Evolutionary conservation across 1,140 invertebrate species (phyloP).

Genomic region (Ephestia elutella): DNA sequence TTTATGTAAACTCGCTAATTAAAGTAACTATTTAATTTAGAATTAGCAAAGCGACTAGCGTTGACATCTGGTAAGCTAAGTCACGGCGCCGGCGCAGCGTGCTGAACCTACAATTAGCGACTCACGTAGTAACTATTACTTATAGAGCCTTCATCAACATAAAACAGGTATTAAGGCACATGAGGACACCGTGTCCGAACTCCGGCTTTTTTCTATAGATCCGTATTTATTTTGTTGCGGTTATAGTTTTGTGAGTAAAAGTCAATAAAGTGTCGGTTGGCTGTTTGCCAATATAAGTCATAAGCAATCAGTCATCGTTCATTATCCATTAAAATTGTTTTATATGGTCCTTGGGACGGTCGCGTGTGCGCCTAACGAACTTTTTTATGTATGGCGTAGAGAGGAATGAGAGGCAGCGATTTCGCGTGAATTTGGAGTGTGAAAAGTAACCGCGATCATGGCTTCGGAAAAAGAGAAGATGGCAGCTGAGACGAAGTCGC

Average conservation of each 20-base stretch:
- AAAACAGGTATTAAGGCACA: conserved; percentile 3
- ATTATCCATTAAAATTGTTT: conserved; percentile 44
- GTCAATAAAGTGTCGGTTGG: conserved; percentile 48
- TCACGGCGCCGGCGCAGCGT: conserved; percentile 13
- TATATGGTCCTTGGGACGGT: conserved; percentile 34
- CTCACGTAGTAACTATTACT: conserved; percentile 9
- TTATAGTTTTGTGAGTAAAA: conserved; percentile 34
- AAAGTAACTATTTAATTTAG: conserved; percentile 1
- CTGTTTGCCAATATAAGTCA: conserved; percentile 53
- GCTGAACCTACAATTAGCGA: not conserved
- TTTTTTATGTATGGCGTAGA: conserved; percentile 13
- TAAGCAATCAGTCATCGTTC: conserved; percentile 41
- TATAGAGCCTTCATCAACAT: conserved; percentile 10
- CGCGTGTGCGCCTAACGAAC: conserved; percentile 29
- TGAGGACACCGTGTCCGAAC: not conserved
- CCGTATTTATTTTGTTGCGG: conserved; percentile 25
- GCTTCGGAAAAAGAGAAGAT: conserved; percentile 67
- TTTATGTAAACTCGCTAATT: conserved; percentile 2
- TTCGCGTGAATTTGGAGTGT: conserved; percentile 35
- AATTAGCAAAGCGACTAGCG: conserved; percentile 11
- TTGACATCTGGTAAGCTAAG: conserved; percentile 1
- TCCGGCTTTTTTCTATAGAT: conserved; percentile 10
- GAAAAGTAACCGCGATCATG: conserved; percentile 41
- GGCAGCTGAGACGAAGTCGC: conserved; percentile 61
- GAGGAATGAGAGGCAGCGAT: conserved; percentile 48